Percentiles rank a stretch among this genome's conserved stretches.
Evolutionary conservation across 2,888 invertebrate species (phyloP).

Genomic region (Chrysolina haemoptera): DNA sequence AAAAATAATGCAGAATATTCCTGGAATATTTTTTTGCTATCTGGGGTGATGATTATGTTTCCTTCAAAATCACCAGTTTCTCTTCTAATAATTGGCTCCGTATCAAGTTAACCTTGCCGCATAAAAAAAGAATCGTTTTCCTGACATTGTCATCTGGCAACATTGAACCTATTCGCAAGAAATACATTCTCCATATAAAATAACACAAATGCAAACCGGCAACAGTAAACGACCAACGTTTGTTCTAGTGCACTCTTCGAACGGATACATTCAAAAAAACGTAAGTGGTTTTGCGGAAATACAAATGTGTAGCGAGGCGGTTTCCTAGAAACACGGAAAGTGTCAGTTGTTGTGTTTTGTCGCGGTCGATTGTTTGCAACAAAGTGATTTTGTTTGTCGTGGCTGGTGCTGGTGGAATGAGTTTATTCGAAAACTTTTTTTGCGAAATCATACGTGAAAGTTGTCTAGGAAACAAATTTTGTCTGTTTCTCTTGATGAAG

Average conservation of each 20-base stretch:
- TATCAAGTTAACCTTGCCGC: constrained; percentile 23
- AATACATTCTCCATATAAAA: constrained; percentile 38
- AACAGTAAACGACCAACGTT: constrained; percentile 40
- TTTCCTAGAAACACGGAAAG: constrained; percentile 40
- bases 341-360: constrained; percentile 45
- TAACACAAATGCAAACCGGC: constrained; percentile 34
- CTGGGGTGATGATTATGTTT: too few relatives aligned
- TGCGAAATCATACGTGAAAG: neutral
- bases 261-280: constrained; percentile 36
- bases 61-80: neutral
- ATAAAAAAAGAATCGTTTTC: neutral
- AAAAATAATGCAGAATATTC: too few relatives aligned
- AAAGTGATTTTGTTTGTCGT: constrained; percentile 21
- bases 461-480: too few relatives aligned
- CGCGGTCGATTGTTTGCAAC: constrained; percentile 18
- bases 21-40: too few relatives aligned
- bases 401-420: neutral
- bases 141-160: constrained; percentile 18
- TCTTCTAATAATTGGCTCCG: neutral
- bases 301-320: constrained; percentile 34
- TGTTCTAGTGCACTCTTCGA: constrained; percentile 26
- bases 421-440: neutral
- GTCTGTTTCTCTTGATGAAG: too few relatives aligned
- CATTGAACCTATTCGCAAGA: constrained; percentile 19
- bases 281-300: constrained; percentile 41